Conservation (phyloP, 2,888 invertebrate genomes). For the Plusia festucae region DNA sequence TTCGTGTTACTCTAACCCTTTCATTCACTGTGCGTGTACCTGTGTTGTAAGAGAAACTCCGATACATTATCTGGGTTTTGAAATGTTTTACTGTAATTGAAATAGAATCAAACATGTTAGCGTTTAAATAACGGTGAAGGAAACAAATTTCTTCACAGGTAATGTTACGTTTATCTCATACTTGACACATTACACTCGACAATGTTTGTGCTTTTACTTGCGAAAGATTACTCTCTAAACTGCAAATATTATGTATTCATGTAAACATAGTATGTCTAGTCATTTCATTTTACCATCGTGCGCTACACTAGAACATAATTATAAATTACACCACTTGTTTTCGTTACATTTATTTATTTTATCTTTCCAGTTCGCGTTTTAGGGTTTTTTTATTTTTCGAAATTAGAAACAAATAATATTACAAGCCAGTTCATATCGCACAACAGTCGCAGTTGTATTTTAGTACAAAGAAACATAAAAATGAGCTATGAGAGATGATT, state of each 20-base stretch:
- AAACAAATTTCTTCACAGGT: not conserved
- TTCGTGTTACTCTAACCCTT: too few species aligned
- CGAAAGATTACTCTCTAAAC: constrained; percentile 40
- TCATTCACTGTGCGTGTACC: too few species aligned
- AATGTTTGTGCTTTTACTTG: constrained; percentile 44
- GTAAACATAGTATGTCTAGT: constrained; percentile 7
- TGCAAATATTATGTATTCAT: constrained; percentile 7
- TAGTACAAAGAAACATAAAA: too few species aligned
- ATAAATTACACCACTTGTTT: too few species aligned
- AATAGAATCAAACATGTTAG: not conserved
- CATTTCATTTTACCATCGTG: constrained; percentile 8
- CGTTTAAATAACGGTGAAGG: not conserved
- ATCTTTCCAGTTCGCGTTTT: not conserved
- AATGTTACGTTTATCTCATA: not conserved
- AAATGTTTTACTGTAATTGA: too few species aligned
- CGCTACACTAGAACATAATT: not conserved
- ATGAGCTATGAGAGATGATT: too few species aligned
- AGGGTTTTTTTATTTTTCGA: too few species aligned
- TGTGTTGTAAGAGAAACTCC: too few species aligned
- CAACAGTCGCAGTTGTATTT: too few species aligned
- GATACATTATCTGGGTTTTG: too few species aligned
- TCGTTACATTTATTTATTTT: not conserved
- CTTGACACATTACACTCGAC: constrained; percentile 21
- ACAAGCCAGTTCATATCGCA: too few species aligned
- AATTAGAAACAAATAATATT: too few species aligned